These are phyloP conservation scores for Schrankia costaestrigalis DNA, from an alignment of 2,888 invertebrate species.

Conservation along the genomic window DNA sequence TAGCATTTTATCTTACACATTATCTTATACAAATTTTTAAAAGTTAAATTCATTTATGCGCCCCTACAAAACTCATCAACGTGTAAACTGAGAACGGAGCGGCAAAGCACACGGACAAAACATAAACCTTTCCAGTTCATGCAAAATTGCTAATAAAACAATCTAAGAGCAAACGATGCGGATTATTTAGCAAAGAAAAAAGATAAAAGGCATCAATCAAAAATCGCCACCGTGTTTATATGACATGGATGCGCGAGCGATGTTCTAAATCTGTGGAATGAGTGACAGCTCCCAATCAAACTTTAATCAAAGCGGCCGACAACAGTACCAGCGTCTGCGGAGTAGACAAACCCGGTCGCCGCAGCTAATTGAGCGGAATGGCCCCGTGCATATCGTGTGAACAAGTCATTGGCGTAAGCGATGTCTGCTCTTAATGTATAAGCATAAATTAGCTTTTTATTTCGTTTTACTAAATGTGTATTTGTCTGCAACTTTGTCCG, in stretches of 20 bases:
- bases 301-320: slow-evolving; percentile 73
- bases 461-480: too few species aligned
- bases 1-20: too few species aligned
- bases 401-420: slow-evolving; percentile 42
- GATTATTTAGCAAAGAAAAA: slow-evolving; percentile 15
- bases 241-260: slow-evolving; percentile 48
- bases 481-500: too few species aligned
- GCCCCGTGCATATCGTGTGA: slow-evolving; percentile 40
- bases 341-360: slow-evolving; percentile 52
- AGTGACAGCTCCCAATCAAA: slow-evolving; percentile 73
- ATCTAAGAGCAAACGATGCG: slow-evolving; percentile 5
- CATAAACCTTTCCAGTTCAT: too few species aligned
- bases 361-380: slow-evolving; percentile 74
- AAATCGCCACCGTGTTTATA: slow-evolving; percentile 33
- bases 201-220: slow-evolving; percentile 25
- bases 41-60: too few species aligned
- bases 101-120: too few species aligned
- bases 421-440: too few species aligned
- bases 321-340: slow-evolving; percentile 51
- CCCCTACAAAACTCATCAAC: too few species aligned
- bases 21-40: too few species aligned
- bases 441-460: too few species aligned
- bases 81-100: too few species aligned
- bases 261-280: slow-evolving; percentile 48
- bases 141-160: slow-evolving; percentile 1